These are phyloP conservation scores for Alsophila aescularia DNA, from an alignment of 2,888 invertebrate species.

Conservation along the genomic window DNA sequence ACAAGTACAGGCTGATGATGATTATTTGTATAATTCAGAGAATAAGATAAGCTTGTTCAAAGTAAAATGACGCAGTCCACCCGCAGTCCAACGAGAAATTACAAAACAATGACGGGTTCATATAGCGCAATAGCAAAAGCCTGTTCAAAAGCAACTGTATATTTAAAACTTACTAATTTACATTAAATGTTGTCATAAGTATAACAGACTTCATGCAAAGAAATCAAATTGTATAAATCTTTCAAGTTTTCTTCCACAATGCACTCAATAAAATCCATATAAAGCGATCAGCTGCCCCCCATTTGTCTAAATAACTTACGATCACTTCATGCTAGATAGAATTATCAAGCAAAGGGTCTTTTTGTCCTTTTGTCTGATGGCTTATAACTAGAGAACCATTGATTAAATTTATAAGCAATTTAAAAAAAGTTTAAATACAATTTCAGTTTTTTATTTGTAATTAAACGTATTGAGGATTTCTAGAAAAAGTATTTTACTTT, in stretches of 20 bases:
- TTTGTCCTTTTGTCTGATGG: slow-evolving; percentile 1
- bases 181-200: background rate
- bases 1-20: too few species aligned
- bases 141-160: too few species aligned
- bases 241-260: slow-evolving; percentile 8
- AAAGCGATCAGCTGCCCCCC: slow-evolving; percentile 25
- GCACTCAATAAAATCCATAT: slow-evolving; percentile 20
- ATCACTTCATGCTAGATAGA: slow-evolving; percentile 8
- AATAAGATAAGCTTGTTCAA: too few species aligned
- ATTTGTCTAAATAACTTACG: slow-evolving; percentile 27
- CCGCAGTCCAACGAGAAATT: too few species aligned
- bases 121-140: too few species aligned
- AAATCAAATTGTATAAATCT: slow-evolving; percentile 14
- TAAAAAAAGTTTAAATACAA: background rate
- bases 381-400: background rate
- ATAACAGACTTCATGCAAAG: background rate
- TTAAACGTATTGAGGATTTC: too few species aligned
- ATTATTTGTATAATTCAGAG: too few species aligned
- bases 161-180: too few species aligned
- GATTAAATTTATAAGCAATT: background rate
- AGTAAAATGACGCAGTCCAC: too few species aligned
- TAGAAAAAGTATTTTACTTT: too few species aligned
- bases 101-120: too few species aligned
- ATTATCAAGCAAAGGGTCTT: background rate
- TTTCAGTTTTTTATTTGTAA: too few species aligned